A percentile compares a stretch with the other conserved stretches of the same genome.
These are phyloP conservation scores for Drosophila suzukii DNA, from an alignment of 1,140 invertebrate genomes.

Conservation along the genomic window DNA sequence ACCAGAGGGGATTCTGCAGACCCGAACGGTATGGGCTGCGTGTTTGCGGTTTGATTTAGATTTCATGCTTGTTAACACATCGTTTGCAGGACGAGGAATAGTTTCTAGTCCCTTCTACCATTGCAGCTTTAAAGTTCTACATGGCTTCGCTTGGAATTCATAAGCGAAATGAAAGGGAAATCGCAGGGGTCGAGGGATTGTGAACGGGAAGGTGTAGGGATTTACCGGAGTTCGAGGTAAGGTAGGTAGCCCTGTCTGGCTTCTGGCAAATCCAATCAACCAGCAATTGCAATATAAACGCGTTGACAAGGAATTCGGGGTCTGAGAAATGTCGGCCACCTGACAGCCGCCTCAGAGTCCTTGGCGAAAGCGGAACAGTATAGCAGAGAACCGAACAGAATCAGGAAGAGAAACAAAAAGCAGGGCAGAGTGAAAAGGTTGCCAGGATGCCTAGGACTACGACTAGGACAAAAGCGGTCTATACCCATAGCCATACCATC, in stretches of 20 bases:
- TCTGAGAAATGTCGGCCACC: conserved; percentile 31
- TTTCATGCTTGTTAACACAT: conserved; percentile 67
- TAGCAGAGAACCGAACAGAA: not conserved
- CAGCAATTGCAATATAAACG: conserved; percentile 58
- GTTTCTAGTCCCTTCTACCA: conserved; percentile 5
- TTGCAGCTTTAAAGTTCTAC: conserved; percentile 14
- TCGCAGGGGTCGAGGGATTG: not conserved
- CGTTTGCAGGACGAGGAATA: conserved; percentile 53
- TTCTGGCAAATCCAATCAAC: conserved; percentile 61
- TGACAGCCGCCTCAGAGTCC: conserved; percentile 15
- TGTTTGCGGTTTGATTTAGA: conserved; percentile 67
- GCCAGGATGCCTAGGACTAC: conserved; percentile 18
- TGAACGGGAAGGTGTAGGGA: no score
- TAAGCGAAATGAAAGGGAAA: conserved; percentile 53
- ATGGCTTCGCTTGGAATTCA: conserved; percentile 28
- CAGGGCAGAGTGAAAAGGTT: conserved; percentile 16
- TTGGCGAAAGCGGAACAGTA: conserved; percentile 2
- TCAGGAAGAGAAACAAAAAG: conserved; percentile 7
- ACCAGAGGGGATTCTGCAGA: conserved; percentile 48
- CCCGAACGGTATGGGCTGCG: conserved; percentile 30
- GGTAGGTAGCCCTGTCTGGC: conserved; percentile 23
- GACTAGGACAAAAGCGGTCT: conserved; percentile 33
- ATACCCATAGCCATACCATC: not conserved
- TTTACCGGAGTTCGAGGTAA: no score
- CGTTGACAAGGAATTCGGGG: conserved; percentile 43